phyloP scores from a whole-genome alignment of 2,113 vertebrate species.

The Potamarius usumacintae region DNA sequence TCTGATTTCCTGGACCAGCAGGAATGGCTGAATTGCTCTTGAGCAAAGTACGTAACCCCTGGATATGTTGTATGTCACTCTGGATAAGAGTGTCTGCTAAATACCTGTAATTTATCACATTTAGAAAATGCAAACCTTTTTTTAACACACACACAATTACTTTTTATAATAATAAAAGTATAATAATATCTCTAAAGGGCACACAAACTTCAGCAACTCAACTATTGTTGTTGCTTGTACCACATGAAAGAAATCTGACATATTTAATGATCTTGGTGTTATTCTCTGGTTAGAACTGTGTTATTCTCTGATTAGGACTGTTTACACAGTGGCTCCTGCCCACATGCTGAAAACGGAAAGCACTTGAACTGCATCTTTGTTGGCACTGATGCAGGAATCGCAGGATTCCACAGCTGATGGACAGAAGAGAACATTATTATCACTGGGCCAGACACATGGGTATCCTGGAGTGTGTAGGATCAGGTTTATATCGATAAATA shows the following conservation, averaged over 20 bases:
- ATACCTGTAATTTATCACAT: neutral
- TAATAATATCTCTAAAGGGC: neutral
- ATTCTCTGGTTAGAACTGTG: neutral
- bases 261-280: neutral
- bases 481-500: neutral
- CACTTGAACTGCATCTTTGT: constrained; percentile 19
- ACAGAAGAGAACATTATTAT: constrained; percentile 37
- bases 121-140: neutral
- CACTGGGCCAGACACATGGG: neutral
- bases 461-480: neutral
- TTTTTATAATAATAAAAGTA: neutral
- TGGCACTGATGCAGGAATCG: neutral
- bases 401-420: constrained; percentile 6
- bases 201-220: neutral
- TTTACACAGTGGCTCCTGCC: neutral
- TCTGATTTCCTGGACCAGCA: too few species aligned
- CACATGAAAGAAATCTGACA: neutral
- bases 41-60: too few species aligned
- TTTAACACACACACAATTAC: neutral
- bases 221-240: neutral
- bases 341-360: neutral
- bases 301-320: neutral
- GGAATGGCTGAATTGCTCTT: too few species aligned
- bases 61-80: too few species aligned
- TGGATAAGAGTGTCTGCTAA: too few species aligned